A percentile compares a stretch with the other conserved stretches of the same genome.
Evolutionary conservation across 2,113 vertebrate species (phyloP).

Genomic region (Toxotes jaculatrix): DNA sequence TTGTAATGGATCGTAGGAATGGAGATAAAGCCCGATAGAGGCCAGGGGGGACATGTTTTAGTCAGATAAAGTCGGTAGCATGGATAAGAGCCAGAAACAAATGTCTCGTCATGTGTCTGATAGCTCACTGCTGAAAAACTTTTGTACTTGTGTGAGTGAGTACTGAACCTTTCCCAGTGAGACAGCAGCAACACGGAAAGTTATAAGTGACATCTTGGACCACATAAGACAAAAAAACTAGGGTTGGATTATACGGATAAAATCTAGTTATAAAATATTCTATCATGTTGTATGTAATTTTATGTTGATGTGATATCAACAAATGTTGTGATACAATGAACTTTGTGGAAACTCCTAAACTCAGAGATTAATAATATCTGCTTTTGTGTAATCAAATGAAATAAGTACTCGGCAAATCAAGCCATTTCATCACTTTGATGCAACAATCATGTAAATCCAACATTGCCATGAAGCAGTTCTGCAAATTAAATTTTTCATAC

Average conservation of each 20-base stretch:
- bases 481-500: not conserved
- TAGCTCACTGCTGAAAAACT: not conserved
- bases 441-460: no score
- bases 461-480: no score
- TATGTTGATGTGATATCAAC: not conserved
- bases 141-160: not conserved
- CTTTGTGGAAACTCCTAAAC: no score
- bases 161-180: not conserved
- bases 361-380: no score
- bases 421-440: no score
- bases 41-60: conserved; percentile 40
- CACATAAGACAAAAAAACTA: not conserved
- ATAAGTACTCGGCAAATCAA: no score
- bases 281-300: not conserved
- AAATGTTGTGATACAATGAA: not conserved
- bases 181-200: not conserved
- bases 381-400: no score
- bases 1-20: conserved; percentile 63
- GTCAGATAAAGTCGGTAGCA: conserved; percentile 47
- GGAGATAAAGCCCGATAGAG: conserved; percentile 57
- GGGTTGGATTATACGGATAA: not conserved
- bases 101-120: conserved; percentile 25
- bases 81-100: conserved; percentile 42
- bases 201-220: not conserved
- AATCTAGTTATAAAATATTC: not conserved